A percentile compares a stretch with the other conserved stretches of the same genome.
These are phyloP conservation scores for Thymelicus sylvestris DNA, from an alignment of 2,888 invertebrate genomes.

Conservation along the genomic window DNA sequence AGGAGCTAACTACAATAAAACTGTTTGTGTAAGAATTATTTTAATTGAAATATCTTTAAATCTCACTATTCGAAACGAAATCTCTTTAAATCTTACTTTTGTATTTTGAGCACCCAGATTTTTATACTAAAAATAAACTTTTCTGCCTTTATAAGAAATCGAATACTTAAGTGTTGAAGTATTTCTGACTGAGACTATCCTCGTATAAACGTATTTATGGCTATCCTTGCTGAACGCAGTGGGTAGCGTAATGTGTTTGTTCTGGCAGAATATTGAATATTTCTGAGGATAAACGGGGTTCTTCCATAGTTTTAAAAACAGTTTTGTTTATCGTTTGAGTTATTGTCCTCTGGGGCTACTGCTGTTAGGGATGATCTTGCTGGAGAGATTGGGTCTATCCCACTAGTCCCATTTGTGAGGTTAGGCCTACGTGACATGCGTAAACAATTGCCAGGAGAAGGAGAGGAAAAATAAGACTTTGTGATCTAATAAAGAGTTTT, in stretches of 20 bases:
- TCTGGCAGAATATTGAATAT: constrained; percentile 10
- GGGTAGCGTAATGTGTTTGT: constrained; percentile 11
- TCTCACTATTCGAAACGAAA: too few species aligned
- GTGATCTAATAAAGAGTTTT: too few species aligned
- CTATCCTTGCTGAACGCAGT: background rate
- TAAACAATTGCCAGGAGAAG: background rate
- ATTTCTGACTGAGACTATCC: background rate
- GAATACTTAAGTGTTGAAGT: background rate
- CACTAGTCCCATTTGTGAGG: too few species aligned
- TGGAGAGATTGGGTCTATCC: background rate
- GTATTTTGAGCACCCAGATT: too few species aligned
- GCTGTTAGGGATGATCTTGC: background rate
- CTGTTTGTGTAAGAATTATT: too few species aligned
- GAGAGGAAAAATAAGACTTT: background rate
- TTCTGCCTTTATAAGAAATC: too few species aligned
- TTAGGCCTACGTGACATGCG: background rate
- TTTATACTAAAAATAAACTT: too few species aligned
- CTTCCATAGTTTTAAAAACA: background rate
- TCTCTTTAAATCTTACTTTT: too few species aligned
- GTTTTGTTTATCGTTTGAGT: background rate
- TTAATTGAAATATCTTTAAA: too few species aligned
- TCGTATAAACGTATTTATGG: background rate
- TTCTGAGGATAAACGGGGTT: background rate
- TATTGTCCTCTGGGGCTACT: too few species aligned
- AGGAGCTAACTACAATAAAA: too few species aligned